Evolutionary conservation across 2,888 invertebrate genomes (phyloP).

Genomic region (Ferdinandea cuprea): DNA sequence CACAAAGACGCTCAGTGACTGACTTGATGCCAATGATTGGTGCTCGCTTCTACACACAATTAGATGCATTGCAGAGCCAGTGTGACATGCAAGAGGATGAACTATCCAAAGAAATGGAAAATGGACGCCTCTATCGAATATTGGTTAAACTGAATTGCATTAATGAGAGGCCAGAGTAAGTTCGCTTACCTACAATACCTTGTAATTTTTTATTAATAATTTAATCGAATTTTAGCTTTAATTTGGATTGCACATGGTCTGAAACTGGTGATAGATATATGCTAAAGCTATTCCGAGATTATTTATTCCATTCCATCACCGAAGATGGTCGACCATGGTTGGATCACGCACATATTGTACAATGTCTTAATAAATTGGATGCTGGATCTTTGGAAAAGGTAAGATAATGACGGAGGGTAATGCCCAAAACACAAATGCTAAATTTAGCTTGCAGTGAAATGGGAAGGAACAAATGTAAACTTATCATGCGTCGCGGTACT

Average conservation of each 20-base stretch:
- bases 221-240: constrained; percentile 86
- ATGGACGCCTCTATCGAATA: constrained; percentile 95
- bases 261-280: constrained; percentile 99
- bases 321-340: constrained; percentile 97
- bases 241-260: constrained; percentile 96
- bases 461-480: too few species aligned
- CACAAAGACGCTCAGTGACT: constrained; percentile 91
- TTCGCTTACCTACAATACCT: too few species aligned
- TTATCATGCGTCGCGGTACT: too few species aligned
- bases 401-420: constrained; percentile 72
- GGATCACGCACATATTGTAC: constrained; percentile 97
- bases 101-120: constrained; percentile 96
- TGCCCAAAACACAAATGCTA: too few species aligned
- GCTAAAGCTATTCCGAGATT: constrained; percentile 98
- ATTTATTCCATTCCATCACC: constrained; percentile 97
- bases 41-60: constrained; percentile 97
- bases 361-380: constrained; percentile 96
- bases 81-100: constrained; percentile 96
- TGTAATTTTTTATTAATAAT: too few species aligned
- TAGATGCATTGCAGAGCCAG: constrained; percentile 94
- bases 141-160: constrained; percentile 96
- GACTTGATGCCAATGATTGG: constrained; percentile 99
- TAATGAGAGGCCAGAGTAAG: constrained; percentile 97
- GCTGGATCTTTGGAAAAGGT: constrained; percentile 92
- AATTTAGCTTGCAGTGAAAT: too few species aligned